Conservation (phyloP, 2,113 vertebrate genomes). For the Petromus typicus region DNA sequence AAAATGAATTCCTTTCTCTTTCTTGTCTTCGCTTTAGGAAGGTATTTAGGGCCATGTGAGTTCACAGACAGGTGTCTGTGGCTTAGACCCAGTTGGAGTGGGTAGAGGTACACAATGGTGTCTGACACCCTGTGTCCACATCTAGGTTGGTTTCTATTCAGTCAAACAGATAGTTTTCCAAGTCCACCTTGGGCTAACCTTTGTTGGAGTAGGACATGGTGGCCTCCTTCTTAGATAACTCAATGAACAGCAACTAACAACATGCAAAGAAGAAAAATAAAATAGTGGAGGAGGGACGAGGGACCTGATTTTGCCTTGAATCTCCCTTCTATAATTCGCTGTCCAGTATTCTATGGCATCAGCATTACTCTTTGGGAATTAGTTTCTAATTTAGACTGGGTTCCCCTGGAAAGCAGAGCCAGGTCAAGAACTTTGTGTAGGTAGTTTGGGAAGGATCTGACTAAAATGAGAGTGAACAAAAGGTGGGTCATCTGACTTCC, state of each 20-base stretch:
- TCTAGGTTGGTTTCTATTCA: background rate
- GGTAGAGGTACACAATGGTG: background rate
- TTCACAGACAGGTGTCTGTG: background rate
- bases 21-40: background rate
- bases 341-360: background rate
- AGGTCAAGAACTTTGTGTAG: background rate
- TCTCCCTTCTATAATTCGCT: background rate
- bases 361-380: background rate
- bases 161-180: background rate
- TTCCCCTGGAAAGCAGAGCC: background rate
- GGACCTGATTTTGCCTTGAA: background rate
- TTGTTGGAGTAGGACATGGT: background rate
- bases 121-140: background rate
- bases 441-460: too few relatives aligned
- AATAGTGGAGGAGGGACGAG: background rate
- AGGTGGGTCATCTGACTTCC: background rate
- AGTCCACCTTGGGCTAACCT: background rate
- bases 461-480: background rate
- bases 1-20: background rate
- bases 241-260: background rate
- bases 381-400: background rate
- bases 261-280: background rate
- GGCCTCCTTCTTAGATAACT: background rate
- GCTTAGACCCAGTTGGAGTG: background rate
- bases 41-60: background rate